A percentile compares a stretch with the other conserved stretches of the same genome.
Conservation (phyloP, 2,888 invertebrate genomes). For the Girardia tigrina region DNA sequence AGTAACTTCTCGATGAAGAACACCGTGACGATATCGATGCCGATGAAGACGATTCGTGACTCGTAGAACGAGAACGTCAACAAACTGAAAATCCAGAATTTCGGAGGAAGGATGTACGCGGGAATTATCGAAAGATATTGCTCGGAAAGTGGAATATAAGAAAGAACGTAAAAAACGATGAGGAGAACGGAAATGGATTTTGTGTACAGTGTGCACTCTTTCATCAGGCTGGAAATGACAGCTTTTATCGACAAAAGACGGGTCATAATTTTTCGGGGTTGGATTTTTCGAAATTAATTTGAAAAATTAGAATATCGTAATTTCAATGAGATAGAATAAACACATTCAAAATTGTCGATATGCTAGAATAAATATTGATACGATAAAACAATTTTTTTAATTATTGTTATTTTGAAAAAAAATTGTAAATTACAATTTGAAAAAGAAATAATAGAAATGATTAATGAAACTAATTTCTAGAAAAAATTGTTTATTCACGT, state of each 20-base stretch:
- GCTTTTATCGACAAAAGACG: neutral
- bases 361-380: no score
- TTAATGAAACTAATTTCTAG: no score
- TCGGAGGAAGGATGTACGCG: slow-evolving; percentile 33
- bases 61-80: slow-evolving; percentile 30
- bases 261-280: no score
- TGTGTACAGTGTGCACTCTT: slow-evolving; percentile 32
- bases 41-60: neutral
- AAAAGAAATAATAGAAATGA: no score
- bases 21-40: slow-evolving; percentile 28
- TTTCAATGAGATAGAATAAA: no score
- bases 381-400: no score
- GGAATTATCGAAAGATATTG: slow-evolving; percentile 30
- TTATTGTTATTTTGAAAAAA: no score
- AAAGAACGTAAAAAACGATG: slow-evolving; percentile 29
- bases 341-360: no score
- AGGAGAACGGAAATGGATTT: slow-evolving; percentile 25
- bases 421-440: no score
- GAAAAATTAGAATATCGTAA: no score
- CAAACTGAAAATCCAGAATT: slow-evolving; percentile 33
- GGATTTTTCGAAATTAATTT: no score
- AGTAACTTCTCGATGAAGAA: slow-evolving; percentile 32
- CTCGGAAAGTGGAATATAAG: neutral
- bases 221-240: slow-evolving; percentile 8
- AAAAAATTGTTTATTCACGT: no score